Evolutionary conservation across 2,113 vertebrate species (phyloP).

Genomic region (Crotalus helleri): DNA sequence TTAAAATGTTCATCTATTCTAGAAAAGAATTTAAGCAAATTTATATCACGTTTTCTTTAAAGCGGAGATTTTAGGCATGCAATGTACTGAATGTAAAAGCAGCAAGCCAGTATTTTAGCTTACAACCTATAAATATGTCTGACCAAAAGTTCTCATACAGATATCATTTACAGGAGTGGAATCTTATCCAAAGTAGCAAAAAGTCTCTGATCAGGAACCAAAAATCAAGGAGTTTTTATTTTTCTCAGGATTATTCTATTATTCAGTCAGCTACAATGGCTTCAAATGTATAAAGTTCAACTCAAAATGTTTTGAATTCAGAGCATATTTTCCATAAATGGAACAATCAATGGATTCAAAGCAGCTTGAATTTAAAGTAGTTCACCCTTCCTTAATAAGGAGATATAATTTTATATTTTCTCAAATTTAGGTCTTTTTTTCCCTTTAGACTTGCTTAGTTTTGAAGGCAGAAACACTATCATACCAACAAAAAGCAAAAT

Average conservation of each 20-base stretch:
- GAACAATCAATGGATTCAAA: not conserved
- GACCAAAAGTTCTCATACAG: not conserved
- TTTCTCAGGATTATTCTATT: not conserved
- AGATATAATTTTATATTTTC: not conserved
- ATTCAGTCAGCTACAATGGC: not conserved
- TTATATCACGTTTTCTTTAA: not conserved
- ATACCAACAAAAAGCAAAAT: not conserved
- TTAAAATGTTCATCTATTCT: conserved; percentile 96
- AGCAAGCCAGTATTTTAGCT: not conserved
- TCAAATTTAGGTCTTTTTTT: not conserved
- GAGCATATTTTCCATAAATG: not conserved
- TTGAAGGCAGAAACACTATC: not conserved
- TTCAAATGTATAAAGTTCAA: not conserved
- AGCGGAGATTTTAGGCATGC: too few species aligned
- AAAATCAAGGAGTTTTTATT: not conserved
- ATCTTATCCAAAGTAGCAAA: not conserved
- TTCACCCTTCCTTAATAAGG: not conserved
- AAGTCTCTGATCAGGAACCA: not conserved
- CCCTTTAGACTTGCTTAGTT: not conserved
- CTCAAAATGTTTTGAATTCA: not conserved
- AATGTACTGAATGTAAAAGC: not conserved
- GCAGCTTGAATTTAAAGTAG: not conserved
- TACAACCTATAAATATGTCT: not conserved
- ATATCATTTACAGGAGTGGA: not conserved
- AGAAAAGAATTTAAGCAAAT: conserved; percentile 32